These are phyloP conservation scores for Copidosoma aretas DNA, from an alignment of 2,888 invertebrate genomes.

Conservation along the genomic window DNA sequence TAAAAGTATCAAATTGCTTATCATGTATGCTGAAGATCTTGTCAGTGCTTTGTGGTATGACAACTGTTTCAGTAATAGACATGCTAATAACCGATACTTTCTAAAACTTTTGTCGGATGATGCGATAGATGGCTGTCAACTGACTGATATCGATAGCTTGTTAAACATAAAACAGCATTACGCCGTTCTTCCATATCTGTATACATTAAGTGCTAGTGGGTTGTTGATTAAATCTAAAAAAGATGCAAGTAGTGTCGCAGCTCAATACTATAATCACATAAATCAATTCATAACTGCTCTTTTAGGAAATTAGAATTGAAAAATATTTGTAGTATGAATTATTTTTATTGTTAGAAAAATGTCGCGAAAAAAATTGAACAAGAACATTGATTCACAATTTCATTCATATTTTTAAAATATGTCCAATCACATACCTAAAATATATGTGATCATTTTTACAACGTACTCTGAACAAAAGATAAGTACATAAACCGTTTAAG, in stretches of 20 bases:
- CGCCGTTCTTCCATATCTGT: slow-evolving; percentile 52
- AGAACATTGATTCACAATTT: too few species aligned
- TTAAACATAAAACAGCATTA: slow-evolving; percentile 52
- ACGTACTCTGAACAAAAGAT: too few species aligned
- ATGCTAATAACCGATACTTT: slow-evolving; percentile 43
- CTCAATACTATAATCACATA: slow-evolving; percentile 17
- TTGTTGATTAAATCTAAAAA: slow-evolving; percentile 46
- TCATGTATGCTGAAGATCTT: slow-evolving; percentile 49
- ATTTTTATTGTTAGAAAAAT: too few species aligned
- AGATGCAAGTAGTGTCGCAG: slow-evolving; percentile 36
- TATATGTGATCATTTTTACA: too few species aligned
- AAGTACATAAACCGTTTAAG: too few species aligned
- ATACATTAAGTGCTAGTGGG: slow-evolving; percentile 43
- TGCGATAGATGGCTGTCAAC: slow-evolving; percentile 41
- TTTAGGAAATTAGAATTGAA: background rate
- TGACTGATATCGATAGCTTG: slow-evolving; percentile 43
- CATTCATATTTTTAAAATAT: too few species aligned
- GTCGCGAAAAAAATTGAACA: too few species aligned
- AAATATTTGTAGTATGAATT: background rate
- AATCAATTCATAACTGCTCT: slow-evolving; percentile 27
- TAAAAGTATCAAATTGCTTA: slow-evolving; percentile 39
- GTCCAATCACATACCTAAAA: too few species aligned
- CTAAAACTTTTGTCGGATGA: slow-evolving; percentile 44
- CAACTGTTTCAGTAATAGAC: slow-evolving; percentile 43
- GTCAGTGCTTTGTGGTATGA: slow-evolving; percentile 50